Percentiles rank a stretch among this genome's conserved stretches.
phyloP scores from a whole-genome alignment of 1,140 invertebrate species.

The Bemisia tabaci region DNA sequence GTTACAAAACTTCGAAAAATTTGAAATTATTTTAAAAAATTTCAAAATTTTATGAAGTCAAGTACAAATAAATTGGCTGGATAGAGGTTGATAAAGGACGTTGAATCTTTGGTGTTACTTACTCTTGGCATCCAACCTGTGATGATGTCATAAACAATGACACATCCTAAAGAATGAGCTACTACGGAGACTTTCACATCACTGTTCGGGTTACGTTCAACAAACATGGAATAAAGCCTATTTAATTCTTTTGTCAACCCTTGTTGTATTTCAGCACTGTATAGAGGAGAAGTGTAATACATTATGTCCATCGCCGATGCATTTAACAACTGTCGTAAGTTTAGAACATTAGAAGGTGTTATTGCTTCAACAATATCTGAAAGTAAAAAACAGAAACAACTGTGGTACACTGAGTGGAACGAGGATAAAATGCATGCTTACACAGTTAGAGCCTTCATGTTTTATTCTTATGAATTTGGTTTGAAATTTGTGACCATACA shows the following conservation, averaged over 20 bases:
- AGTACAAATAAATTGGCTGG: no score
- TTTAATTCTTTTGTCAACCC: slow-evolving; percentile 54
- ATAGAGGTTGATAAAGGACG: neutral
- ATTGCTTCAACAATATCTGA: slow-evolving; percentile 54
- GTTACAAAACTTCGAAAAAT: no score
- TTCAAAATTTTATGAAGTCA: no score
- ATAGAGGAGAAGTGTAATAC: slow-evolving; percentile 68
- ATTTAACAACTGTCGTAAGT: slow-evolving; percentile 50
- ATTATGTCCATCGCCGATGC: slow-evolving; percentile 67
- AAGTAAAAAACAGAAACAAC: slow-evolving; percentile 18
- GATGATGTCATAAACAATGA: slow-evolving; percentile 66
- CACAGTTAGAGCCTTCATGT: no score
- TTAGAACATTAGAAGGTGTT: slow-evolving; percentile 49
- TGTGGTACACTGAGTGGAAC: neutral
- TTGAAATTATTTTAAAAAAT: no score
- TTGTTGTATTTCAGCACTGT: slow-evolving; percentile 54
- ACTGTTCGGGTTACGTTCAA: slow-evolving; percentile 50
- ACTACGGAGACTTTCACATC: slow-evolving; percentile 59
- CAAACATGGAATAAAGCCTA: slow-evolving; percentile 54
- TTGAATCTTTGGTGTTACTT: slow-evolving; percentile 4
- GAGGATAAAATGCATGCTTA: neutral
- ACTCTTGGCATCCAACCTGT: slow-evolving; percentile 44
- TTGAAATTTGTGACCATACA: no score
- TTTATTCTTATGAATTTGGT: no score
- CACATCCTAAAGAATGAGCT: slow-evolving; percentile 66